Conservation (phyloP, 1,140 invertebrate genomes). For the Bradynema listronoti region DNA sequence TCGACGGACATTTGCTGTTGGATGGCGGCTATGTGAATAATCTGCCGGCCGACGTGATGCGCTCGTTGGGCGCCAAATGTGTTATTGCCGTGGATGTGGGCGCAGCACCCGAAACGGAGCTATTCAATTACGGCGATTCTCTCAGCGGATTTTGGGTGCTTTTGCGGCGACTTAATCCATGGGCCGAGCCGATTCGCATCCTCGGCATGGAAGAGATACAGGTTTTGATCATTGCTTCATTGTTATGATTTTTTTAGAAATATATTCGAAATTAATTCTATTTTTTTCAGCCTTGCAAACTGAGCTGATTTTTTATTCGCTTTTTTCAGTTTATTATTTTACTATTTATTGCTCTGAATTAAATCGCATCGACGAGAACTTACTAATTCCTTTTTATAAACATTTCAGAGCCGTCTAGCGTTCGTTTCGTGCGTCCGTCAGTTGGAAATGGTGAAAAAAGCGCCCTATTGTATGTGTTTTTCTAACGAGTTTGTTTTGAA, state of each 20-base stretch:
- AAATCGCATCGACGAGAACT: too few relatives aligned
- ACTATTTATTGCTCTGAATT: too few relatives aligned
- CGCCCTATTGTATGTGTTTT: conserved; percentile 72
- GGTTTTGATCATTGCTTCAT: too few relatives aligned
- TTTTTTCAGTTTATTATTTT: too few relatives aligned
- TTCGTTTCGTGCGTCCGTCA: conserved; percentile 96
- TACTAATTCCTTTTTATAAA: too few relatives aligned
- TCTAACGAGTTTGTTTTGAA: too few relatives aligned
- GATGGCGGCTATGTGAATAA: conserved; percentile 99
- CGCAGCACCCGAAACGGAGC: conserved; percentile 86
- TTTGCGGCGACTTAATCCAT: conserved; percentile 68
- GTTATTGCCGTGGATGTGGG: conserved; percentile 90
- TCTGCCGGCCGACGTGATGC: conserved; percentile 75
- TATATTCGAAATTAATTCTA: too few relatives aligned
- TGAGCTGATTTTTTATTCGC: too few relatives aligned
- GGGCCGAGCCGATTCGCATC: conserved; percentile 65
- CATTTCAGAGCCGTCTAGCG: conserved; percentile 86
- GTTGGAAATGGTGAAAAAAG: conserved; percentile 89
- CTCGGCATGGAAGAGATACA: conserved; percentile 53
- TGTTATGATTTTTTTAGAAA: too few relatives aligned
- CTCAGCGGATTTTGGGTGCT: conserved; percentile 96
- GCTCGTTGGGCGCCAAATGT: conserved; percentile 19
- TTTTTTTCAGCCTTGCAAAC: too few relatives aligned
- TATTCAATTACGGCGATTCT: conserved; percentile 95
- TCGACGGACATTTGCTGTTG: conserved; percentile 74